phyloP scores from a whole-genome alignment of 1,140 invertebrate species.

The Phenacoccus solenopsis region DNA sequence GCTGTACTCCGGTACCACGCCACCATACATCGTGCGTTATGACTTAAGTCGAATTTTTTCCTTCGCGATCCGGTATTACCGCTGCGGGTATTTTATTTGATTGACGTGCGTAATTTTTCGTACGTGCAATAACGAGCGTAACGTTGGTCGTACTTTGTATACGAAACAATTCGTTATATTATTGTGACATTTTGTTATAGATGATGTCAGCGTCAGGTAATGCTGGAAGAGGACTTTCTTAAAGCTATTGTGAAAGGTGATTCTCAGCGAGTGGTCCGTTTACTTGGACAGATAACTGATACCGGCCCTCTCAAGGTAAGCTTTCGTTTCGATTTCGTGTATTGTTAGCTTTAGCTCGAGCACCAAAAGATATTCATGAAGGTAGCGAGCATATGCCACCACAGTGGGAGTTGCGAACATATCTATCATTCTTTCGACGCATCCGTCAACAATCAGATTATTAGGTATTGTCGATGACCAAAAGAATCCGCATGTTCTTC shows the following conservation, averaged over 20 bases:
- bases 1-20: too few relatives aligned
- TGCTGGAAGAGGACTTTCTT: constrained; percentile 16
- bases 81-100: neutral
- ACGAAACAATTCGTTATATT: constrained; percentile 7
- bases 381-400: too few relatives aligned
- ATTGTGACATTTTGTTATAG: constrained; percentile 6
- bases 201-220: constrained; percentile 14
- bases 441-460: too few relatives aligned
- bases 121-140: neutral
- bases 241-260: constrained; percentile 14
- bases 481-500: too few relatives aligned
- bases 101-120: neutral
- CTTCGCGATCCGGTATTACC: neutral
- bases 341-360: too few relatives aligned
- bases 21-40: too few relatives aligned
- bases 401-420: too few relatives aligned
- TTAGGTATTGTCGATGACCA: too few relatives aligned
- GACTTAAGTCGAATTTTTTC: neutral
- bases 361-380: too few relatives aligned
- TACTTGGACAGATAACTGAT: constrained; percentile 8
- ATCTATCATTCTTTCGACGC: too few relatives aligned
- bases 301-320: constrained; percentile 9
- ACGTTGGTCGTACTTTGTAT: neutral
- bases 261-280: constrained; percentile 15
- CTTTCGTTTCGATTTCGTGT: neutral